These are phyloP conservation scores for Achroia grisella DNA, from an alignment of 1,140 invertebrate species.

Conservation along the genomic window DNA sequence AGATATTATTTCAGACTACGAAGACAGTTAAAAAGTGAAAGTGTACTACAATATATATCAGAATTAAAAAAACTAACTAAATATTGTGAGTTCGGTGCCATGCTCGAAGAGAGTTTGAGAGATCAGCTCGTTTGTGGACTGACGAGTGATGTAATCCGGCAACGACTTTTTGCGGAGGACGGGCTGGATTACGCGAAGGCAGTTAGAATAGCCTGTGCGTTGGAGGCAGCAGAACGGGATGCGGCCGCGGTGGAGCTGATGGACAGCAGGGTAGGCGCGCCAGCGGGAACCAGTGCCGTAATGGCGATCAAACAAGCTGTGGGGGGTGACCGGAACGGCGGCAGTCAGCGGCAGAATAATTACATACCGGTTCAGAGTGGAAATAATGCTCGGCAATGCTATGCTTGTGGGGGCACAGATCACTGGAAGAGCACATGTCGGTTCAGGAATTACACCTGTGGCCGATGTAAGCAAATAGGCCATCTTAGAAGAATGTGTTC, in stretches of 20 bases:
- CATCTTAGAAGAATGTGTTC: neutral
- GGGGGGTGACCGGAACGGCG: too few species aligned
- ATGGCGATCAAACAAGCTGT: too few species aligned
- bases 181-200: conserved; percentile 10
- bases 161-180: conserved; percentile 19
- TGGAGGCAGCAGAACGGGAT: conserved; percentile 20
- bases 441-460: too few species aligned
- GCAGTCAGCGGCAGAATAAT: too few species aligned
- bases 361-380: too few species aligned
- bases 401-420: too few species aligned
- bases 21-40: conserved; percentile 1
- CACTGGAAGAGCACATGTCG: too few species aligned
- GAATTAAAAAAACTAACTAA: conserved; percentile 12
- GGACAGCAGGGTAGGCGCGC: too few species aligned
- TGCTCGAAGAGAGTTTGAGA: conserved; percentile 13
- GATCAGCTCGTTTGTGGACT: conserved; percentile 26
- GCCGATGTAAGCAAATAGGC: neutral
- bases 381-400: too few species aligned
- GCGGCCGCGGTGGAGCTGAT: conserved; percentile 11
- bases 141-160: conserved; percentile 14
- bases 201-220: conserved; percentile 2
- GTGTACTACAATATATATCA: conserved; percentile 6
- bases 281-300: too few species aligned
- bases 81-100: conserved; percentile 9
- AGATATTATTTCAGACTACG: conserved; percentile 12